Base-by-base conservation (phyloP, 2,888 invertebrate genomes). In the Phyllotreta cruciferae region DNA sequence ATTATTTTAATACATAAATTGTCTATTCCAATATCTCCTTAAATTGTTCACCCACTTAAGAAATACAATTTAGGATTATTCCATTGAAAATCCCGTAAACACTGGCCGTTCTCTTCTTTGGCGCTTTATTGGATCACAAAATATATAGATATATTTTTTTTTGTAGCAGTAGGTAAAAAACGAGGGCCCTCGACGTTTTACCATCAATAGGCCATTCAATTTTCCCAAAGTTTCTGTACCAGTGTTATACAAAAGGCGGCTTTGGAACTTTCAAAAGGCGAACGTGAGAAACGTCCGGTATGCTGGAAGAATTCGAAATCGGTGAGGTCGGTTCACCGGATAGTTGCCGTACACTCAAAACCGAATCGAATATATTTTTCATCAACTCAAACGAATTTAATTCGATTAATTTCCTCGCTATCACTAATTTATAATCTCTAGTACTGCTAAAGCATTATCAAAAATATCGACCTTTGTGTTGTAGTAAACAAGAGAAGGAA, bases 241-340 rank as follows among this genome's bases (percentile, higher is more conserved):
- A 62, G 58, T 56, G 55, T 52, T 37, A 70, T 66, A 74, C 73
- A 75, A 74, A 73, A 69, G 71, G 70, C 63, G 71, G 62, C 63
- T 57, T 66, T 69, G 68, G 67, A 72, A 70, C 71, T 72, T 74
- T 75, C 72, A 75, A 74, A 74, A 74, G 75, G 73, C 72, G 74
- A 73, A 71, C 74, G 74, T 75, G 75, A 74, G 75, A 75, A 75
- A 74, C 71, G 72, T 69, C 70, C 70, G 73, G 68, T 65, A 71
- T 72, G 73, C 72, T 65, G 61, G 66, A 62, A 70, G 74, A 74
- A 75, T 73, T 69, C 65, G 62, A 70, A 71, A 69, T 66, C 69
- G 62, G 70, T 70, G 64, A 67, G 62, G 64, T 24, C 24, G 24
- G 24, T 24, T 24, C 24, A 4, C 24, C 24, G 24, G 24, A 24